Conservation (phyloP, 2,113 vertebrate species). For the Passer montanus region DNA sequence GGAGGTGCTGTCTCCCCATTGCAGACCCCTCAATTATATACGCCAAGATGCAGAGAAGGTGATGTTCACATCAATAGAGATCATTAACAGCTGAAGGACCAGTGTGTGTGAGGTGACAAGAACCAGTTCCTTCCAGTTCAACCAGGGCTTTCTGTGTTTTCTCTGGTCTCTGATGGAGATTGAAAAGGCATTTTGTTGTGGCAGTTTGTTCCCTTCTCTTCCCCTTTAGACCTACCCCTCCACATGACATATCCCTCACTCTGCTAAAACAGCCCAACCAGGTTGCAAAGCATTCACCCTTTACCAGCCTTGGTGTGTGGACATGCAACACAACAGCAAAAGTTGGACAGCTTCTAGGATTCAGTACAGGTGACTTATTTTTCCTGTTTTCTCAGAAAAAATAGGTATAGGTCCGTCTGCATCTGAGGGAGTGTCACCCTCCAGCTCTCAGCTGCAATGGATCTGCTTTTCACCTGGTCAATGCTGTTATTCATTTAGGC, state of each 20-base stretch:
- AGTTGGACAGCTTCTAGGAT: not conserved
- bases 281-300: not conserved
- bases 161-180: not conserved
- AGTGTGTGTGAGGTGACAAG: constrained; percentile 12
- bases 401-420: not conserved
- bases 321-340: not conserved
- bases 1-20: constrained; percentile 27
- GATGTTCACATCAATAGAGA: constrained; percentile 41
- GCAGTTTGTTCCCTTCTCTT: not conserved
- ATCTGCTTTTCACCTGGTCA: not conserved
- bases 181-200: not conserved
- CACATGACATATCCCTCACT: not conserved
- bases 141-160: not conserved
- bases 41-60: not conserved
- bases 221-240: not conserved
- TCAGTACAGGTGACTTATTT: not conserved
- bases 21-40: constrained; percentile 54
- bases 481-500: not conserved
- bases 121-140: constrained; percentile 52
- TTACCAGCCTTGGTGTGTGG: not conserved
- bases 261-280: not conserved
- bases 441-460: not conserved
- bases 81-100: constrained; percentile 50
- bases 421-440: not conserved
- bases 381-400: not conserved